phyloP scores from a whole-genome alignment of 2,113 vertebrate genomes.

The Bubalus kerabau region DNA sequence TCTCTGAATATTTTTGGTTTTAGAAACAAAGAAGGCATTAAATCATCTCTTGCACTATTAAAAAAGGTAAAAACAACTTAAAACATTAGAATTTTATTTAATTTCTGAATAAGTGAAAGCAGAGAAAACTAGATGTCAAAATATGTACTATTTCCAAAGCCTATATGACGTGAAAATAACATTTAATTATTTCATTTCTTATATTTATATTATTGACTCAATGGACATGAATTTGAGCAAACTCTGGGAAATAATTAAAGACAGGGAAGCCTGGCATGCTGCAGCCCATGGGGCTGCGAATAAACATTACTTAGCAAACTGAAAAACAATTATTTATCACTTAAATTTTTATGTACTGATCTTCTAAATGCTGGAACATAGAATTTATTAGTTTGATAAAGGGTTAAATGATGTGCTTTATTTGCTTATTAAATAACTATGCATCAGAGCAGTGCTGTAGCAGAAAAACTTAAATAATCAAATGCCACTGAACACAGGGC shows the following conservation, averaged over 20 bases:
- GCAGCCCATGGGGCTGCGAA: neutral
- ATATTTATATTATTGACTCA: neutral
- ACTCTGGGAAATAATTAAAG: neutral
- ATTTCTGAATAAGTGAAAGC: slow-evolving; percentile 21
- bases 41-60: neutral
- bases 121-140: neutral
- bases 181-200: neutral
- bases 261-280: neutral
- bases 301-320: neutral
- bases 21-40: neutral
- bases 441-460: neutral
- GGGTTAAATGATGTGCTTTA: slow-evolving; percentile 49
- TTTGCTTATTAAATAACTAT: slow-evolving; percentile 4
- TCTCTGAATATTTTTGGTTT: neutral
- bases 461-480: slow-evolving; percentile 64
- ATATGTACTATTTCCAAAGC: neutral
- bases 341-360: neutral
- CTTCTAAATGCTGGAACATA: slow-evolving; percentile 11
- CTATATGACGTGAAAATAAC: neutral
- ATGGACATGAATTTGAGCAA: neutral
- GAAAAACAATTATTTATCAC: neutral
- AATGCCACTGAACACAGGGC: slow-evolving; percentile 74
- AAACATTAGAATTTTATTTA: slow-evolving; percentile 12
- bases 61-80: neutral
- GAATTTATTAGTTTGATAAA: slow-evolving; percentile 22